Evolutionary conservation across 2,888 invertebrate species (phyloP).

Genomic region (Orgyia antiqua): DNA sequence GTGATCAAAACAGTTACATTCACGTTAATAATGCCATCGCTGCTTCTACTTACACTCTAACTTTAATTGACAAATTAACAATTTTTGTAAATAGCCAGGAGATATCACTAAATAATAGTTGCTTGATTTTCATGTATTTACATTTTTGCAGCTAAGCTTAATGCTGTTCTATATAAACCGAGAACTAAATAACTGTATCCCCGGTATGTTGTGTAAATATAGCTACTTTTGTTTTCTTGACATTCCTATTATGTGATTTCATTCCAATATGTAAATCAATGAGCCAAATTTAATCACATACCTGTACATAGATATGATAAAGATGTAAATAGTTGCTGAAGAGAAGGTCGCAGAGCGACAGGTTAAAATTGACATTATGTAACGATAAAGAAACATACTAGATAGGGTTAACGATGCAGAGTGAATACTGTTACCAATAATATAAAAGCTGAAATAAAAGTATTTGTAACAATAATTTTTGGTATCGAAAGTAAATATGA

Average conservation of each 20-base stretch:
- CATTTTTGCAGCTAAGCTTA: conserved; percentile 55
- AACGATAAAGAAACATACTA: conserved; percentile 43
- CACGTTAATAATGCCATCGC: conserved; percentile 45
- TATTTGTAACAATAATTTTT: too few species aligned
- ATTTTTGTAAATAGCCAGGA: conserved; percentile 57
- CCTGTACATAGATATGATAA: conserved; percentile 61
- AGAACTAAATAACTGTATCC: conserved; percentile 26
- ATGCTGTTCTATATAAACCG: conserved; percentile 52
- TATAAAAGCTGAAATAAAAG: conserved; percentile 37
- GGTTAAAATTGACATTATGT: conserved; percentile 37
- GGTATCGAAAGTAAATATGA: too few species aligned
- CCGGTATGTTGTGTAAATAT: conserved; percentile 56
- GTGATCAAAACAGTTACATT: conserved; percentile 34
- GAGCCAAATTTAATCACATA: conserved; percentile 60
- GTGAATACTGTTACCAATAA: conserved; percentile 57
- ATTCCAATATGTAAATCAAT: conserved; percentile 64
- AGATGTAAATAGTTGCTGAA: conserved; percentile 68
- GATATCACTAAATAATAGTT: conserved; percentile 51
- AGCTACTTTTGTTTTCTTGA: conserved; percentile 49
- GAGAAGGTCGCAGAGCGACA: conserved; percentile 68
- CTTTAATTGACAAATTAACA: conserved; percentile 19
- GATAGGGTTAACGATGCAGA: conserved; percentile 42
- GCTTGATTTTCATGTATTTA: conserved; percentile 48
- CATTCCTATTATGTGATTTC: conserved; percentile 72
- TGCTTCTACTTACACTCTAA: conserved; percentile 59